Evolutionary conservation across 2,113 vertebrate species (phyloP).

Genomic region (Sarotherodon lohbergeri): DNA sequence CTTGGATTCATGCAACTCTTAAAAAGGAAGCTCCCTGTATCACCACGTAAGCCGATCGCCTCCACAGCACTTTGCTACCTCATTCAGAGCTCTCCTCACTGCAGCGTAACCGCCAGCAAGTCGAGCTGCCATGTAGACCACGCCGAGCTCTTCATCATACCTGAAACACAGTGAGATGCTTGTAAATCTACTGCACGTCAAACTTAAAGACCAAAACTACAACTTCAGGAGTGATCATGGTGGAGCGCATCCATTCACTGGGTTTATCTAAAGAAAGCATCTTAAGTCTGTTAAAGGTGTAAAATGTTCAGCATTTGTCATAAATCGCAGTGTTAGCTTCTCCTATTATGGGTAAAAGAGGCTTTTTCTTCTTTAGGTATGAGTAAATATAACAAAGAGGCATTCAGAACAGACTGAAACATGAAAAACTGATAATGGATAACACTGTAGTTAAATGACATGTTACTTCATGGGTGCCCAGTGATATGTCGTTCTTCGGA

Average conservation of each 20-base stretch:
- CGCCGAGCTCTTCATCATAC: constrained; percentile 71
- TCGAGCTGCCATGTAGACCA: constrained; percentile 81
- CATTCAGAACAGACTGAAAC: not conserved
- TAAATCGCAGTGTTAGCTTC: fast-evolving
- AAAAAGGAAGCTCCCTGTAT: not conserved
- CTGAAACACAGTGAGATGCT: constrained; percentile 48
- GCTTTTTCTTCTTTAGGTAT: not conserved
- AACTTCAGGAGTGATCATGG: not conserved
- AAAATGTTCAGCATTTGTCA: not conserved
- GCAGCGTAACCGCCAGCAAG: constrained; percentile 83
- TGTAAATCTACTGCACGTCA: fast-evolving
- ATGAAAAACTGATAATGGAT: not conserved
- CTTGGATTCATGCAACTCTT: not conserved
- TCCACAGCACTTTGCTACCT: constrained; percentile 61
- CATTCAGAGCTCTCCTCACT: constrained; percentile 77
- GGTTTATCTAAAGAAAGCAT: not conserved
- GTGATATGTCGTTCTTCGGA: constrained; percentile 77
- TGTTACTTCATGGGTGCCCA: constrained; percentile 80
- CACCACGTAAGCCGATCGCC: not conserved
- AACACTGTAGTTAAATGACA: not conserved
- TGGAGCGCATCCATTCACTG: not conserved
- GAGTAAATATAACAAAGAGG: not conserved
- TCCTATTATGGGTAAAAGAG: not conserved
- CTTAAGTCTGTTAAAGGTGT: not conserved
- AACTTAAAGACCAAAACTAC: not conserved